Conservation (phyloP, 1,140 invertebrate species). For the Alviniconcha marisindica region DNA sequence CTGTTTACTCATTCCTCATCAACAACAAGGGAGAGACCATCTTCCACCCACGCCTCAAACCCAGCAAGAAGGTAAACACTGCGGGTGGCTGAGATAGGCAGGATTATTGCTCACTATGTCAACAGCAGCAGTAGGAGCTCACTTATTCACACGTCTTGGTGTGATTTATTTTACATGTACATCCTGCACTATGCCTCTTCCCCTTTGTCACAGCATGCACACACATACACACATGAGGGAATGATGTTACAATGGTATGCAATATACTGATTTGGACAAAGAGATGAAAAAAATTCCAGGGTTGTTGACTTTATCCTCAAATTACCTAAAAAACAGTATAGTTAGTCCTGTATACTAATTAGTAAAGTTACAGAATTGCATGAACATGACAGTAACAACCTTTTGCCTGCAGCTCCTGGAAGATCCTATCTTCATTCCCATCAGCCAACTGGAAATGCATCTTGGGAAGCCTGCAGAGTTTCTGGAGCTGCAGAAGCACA, state of each 20-base stretch:
- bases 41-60: slow-evolving; percentile 76
- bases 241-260: too few species aligned
- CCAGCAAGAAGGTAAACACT: slow-evolving; percentile 75
- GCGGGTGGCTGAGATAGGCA: slow-evolving; percentile 43
- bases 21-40: slow-evolving; percentile 77
- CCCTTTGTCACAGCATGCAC: too few species aligned
- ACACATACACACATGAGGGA: too few species aligned
- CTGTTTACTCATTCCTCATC: slow-evolving; percentile 76
- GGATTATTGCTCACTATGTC: too few species aligned
- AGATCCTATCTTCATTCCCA: slow-evolving; percentile 77
- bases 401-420: slow-evolving; percentile 70
- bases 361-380: not conserved
- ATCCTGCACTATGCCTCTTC: too few species aligned
- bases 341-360: too few species aligned
- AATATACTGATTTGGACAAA: too few species aligned
- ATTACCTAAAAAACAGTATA: too few species aligned
- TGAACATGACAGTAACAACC: not conserved
- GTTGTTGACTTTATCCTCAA: too few species aligned
- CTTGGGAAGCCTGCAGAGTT: slow-evolving; percentile 73
- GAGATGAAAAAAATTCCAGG: too few species aligned
- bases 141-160: too few species aligned
- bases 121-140: too few species aligned
- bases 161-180: not conserved
- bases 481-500: slow-evolving; percentile 68
- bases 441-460: slow-evolving; percentile 74